Base-by-base conservation (phyloP, 2,113 vertebrate genomes). In the Pampusana beccarii region DNA sequence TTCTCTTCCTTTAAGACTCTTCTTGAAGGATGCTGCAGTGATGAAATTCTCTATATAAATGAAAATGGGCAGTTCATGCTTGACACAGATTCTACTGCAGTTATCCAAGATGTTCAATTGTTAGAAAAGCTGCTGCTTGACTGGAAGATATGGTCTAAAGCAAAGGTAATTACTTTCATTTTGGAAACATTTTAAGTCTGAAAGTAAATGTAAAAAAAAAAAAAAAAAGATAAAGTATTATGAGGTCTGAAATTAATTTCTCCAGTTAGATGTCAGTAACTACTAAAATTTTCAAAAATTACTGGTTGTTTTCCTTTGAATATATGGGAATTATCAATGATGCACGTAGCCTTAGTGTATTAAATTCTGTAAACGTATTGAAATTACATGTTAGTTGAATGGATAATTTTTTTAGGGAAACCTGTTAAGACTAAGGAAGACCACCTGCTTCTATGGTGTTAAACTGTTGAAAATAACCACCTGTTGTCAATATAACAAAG, bases 111-210 rank as follows among this genome's bases (percentile, higher is more conserved):
- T 87, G 98, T 99, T 86, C 97, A 97, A 4, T 97, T 99, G 53
- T 95, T 99, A 48, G 99, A 99, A 92, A 98, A 99, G 44, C 78
- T 99, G 11, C 95, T 99, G 67, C 97, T 99, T 92, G 99, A 99
- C 97, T 99, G 99, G 99, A 99, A 99, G 97, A 98, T 99, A 96
- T 99, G 99, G 99, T 98, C 98, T 94, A 99, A 99, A 95, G 99
- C 98, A 71, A 98, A 99, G 98, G 99, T 98, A 97, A 92, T 65
- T 78, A 16, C 17, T 80, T 65, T n/a, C 25, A 71, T 67, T 74
- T 74, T 86, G 29, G 26, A 58, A 75, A 65, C 48, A 36, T 25
- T 70, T 66, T 6, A 18, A 28, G 6, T 66, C 25, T 57, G 25
- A 54, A 80, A 67, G 13, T 66, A 29, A 74, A 3, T 72, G 40